Percentiles rank a stretch among this genome's conserved stretches.
phyloP scores from a whole-genome alignment of 2,888 invertebrate species.

The Polydesmus complanatus region DNA sequence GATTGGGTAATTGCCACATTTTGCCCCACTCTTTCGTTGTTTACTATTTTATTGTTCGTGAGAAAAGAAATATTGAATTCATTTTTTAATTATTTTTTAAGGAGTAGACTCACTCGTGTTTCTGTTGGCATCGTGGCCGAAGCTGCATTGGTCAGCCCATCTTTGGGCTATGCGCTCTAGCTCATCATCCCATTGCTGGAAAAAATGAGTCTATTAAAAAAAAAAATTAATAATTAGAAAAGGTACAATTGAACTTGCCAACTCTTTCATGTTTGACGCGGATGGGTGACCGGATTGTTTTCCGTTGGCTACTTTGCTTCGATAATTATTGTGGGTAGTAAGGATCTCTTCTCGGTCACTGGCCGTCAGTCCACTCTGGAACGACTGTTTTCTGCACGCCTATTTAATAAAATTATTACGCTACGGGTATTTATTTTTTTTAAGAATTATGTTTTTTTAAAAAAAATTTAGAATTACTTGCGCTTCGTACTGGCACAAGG shows the following conservation, averaged over 20 bases:
- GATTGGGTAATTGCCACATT: neutral
- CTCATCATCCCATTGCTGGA: slow-evolving; percentile 8
- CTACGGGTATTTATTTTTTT: neutral
- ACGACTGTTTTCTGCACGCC: neutral
- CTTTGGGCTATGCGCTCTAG: slow-evolving; percentile 5
- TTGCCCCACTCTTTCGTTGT: neutral
- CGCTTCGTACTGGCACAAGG: neutral
- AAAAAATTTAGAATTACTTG: too few relatives aligned
- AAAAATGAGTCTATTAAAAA: neutral
- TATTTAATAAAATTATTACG: neutral
- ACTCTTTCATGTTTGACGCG: slow-evolving; percentile 3
- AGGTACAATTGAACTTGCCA: slow-evolving; percentile 5
- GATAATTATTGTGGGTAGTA: slow-evolving; percentile 1
- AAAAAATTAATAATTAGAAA: too few relatives aligned
- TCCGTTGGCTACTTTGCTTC: slow-evolving; percentile 6
- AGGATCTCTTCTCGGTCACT: neutral
- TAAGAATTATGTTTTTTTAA: neutral
- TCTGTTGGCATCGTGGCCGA: slow-evolving; percentile 1
- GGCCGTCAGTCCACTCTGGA: neutral
- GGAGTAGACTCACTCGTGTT: neutral
- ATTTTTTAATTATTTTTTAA: neutral
- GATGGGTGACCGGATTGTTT: slow-evolving; percentile 1
- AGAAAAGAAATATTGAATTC: neutral
- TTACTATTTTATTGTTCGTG: neutral
- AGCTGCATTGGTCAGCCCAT: slow-evolving; percentile 9